Evolutionary conservation across 2,888 invertebrate genomes (phyloP).

Genomic region (Euplexia lucipara): DNA sequence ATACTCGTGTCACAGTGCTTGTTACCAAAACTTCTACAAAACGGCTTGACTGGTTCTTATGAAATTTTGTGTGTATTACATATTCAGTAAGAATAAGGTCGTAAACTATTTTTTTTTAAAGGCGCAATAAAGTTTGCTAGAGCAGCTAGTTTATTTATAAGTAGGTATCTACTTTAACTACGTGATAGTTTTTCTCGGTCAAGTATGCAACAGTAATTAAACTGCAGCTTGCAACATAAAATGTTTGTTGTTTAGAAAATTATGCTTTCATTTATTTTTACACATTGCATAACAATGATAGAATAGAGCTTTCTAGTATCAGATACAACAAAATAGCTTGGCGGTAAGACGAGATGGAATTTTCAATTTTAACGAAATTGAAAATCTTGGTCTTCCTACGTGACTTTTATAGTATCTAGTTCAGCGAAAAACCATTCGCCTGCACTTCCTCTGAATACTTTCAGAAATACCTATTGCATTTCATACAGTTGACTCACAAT

Average conservation of each 20-base stretch:
- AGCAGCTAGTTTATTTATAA: background rate
- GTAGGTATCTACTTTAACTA: no score
- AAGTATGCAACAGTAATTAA: background rate
- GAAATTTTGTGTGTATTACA: no score
- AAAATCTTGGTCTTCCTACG: conserved; percentile 1
- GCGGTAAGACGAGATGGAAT: background rate
- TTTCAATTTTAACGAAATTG: conserved; percentile 27
- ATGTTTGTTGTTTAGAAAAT: no score
- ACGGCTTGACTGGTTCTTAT: no score
- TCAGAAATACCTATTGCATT: conserved; percentile 11
- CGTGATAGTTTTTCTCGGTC: background rate
- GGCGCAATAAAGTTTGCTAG: no score
- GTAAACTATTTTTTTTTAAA: no score
- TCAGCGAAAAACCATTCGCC: conserved; percentile 9
- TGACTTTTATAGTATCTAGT: conserved; percentile 19
- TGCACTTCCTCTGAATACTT: conserved; percentile 5
- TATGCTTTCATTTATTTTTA: no score
- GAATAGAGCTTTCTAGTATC: background rate
- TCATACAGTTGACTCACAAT: conserved; percentile 11
- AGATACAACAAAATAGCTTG: background rate
- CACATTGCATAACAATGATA: background rate
- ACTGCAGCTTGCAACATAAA: background rate
- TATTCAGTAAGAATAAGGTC: no score
- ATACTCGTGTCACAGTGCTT: no score
- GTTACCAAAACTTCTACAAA: no score